Base-by-base conservation (phyloP, 2,888 invertebrate genomes). In the Callimorpha dominula region DNA sequence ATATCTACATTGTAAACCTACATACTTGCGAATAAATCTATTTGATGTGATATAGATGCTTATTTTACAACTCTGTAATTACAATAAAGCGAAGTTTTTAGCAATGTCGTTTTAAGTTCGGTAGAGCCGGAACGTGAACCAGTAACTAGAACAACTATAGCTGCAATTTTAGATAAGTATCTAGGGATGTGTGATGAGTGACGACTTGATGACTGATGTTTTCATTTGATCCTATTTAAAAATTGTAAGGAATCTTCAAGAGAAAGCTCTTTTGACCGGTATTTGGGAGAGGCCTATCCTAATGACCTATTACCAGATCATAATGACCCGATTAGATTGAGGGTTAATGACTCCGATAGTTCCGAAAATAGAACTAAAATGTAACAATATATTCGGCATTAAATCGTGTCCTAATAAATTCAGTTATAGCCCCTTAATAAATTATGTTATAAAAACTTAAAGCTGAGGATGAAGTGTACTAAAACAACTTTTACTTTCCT, bases 401-500 rank as follows among this genome's bases (percentile, higher is more conserved):
- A 68, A 68, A 68, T 60, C 60, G 60, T 5, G 57, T 46, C 57
- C 57, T 43, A 57, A 57, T 68, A 68, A 68, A 68, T 68, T 43
- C 57, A 20, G 57, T 40, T 42, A 67, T 12, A 52, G 68, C 68
- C 46, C 68, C 57, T 43, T 43, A 68, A 57, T 68, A 68, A 68
- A 68, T 54, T 46, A 43, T 57, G 12, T 46, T 43, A 68, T 54
- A 68, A 68, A 52, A 42, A 54, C 54, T 54, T 68, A 57, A 65
- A 54, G 67, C 68, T 60, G 68, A 40, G 66, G 62, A 68, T 63
- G 67, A 65, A 72, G 54, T 68, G 72, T 63, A 68, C 62, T 71
- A 50, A 67, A 72, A 67, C 43, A 68, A 71, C 46, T 68, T 72
- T 72, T 62, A 67, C 60, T 60, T 46, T 15, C 43, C 42, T 20